Percentiles rank a stretch among this genome's conserved stretches.
Evolutionary conservation across 2,113 vertebrate genomes (phyloP).

Genomic region (Polypterus senegalus): DNA sequence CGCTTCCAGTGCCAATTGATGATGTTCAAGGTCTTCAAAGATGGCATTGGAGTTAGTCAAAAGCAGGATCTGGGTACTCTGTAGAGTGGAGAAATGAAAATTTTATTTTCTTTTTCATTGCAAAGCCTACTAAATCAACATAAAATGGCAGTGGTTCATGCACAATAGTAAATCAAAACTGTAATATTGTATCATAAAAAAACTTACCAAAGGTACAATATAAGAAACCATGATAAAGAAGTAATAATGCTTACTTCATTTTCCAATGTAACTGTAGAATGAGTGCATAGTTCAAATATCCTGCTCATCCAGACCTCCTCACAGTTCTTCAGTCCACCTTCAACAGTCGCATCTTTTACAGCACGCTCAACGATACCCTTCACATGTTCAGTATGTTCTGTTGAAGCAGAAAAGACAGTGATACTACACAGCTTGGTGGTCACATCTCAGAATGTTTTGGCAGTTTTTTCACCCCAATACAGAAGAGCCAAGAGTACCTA

Average conservation of each 20-base stretch:
- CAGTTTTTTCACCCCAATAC: too few species aligned
- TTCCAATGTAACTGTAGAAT: background rate
- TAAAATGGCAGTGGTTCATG: too few species aligned
- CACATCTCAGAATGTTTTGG: too few species aligned
- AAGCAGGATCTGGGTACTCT: constrained; percentile 9
- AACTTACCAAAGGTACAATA: too few species aligned
- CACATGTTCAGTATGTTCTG: constrained; percentile 10
- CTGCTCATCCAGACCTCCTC: constrained; percentile 15
- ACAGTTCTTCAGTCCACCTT: constrained; percentile 15
- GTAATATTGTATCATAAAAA: too few species aligned
- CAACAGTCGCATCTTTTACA: constrained; percentile 13
- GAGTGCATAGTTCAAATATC: constrained; percentile 12
- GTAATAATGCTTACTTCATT: constrained; percentile 9
- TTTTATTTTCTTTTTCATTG: too few species aligned
- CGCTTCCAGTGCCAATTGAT: constrained; percentile 13
- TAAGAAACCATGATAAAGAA: too few species aligned
- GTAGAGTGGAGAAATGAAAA: background rate
- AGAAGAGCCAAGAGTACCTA: too few species aligned
- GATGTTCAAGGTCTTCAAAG: constrained; percentile 20
- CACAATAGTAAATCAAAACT: too few species aligned
- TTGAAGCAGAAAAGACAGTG: background rate
- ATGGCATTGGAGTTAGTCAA: constrained; percentile 13
- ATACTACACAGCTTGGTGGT: too few species aligned
- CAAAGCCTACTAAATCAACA: too few species aligned
- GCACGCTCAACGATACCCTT: constrained; percentile 9